A percentile compares a stretch with the other conserved stretches of the same genome.
Conservation (phyloP, 1,140 invertebrate species). For the Magallana gigas region DNA sequence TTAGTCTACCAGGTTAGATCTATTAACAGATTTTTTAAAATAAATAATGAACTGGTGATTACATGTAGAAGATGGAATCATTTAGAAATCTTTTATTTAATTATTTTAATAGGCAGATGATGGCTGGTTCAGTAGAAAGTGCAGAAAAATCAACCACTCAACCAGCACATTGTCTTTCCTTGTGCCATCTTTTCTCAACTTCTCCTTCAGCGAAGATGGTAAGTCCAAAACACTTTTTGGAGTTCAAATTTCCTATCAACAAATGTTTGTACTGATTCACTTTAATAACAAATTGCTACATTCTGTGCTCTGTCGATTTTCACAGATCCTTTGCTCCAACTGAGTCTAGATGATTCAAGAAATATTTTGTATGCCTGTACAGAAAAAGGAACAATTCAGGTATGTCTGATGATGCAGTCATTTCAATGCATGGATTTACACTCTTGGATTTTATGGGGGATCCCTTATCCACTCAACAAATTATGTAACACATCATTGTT, state of each 20-base stretch:
- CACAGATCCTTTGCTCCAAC: constrained; percentile 91
- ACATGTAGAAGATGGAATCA: background rate
- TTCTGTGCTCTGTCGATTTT: background rate
- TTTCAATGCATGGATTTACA: background rate
- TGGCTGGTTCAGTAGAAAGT: constrained; percentile 96
- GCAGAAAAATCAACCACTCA: constrained; percentile 96
- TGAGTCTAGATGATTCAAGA: constrained; percentile 93
- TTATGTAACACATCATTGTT: too few relatives aligned
- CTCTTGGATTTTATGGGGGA: too few relatives aligned
- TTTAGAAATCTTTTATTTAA: background rate
- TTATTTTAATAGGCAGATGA: constrained; percentile 81
- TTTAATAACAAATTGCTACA: background rate
- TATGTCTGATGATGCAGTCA: constrained; percentile 57
- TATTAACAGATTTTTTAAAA: background rate
- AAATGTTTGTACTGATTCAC: too few relatives aligned
- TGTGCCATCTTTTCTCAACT: constrained; percentile 92
- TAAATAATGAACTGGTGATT: background rate
- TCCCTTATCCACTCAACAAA: too few relatives aligned
- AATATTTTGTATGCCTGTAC: constrained; percentile 94
- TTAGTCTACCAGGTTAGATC: constrained; percentile 89
- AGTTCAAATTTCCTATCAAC: too few relatives aligned
- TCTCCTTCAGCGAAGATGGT: constrained; percentile 88
- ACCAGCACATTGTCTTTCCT: constrained; percentile 90
- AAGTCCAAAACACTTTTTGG: constrained; percentile 49
- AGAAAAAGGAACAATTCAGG: constrained; percentile 82